phyloP scores from a whole-genome alignment of 2,888 invertebrate genomes.

The Melanostoma mellinum region DNA sequence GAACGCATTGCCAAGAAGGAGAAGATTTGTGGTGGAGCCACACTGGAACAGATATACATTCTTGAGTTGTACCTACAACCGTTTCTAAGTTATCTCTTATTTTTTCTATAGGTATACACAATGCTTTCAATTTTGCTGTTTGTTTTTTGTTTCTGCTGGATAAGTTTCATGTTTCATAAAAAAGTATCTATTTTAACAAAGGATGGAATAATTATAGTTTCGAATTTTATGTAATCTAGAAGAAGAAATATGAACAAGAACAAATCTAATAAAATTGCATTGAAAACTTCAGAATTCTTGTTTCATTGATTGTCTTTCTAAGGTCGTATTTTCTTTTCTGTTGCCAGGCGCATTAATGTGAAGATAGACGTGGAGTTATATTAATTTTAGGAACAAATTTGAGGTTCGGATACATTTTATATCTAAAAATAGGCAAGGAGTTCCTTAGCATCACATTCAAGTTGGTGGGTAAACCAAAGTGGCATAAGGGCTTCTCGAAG shows the following conservation, averaged over 20 bases:
- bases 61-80: slow-evolving; percentile 35
- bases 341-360: slow-evolving; percentile 50
- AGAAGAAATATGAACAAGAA: slow-evolving; percentile 34
- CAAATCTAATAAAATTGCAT: slow-evolving; percentile 68
- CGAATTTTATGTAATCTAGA: slow-evolving; percentile 55
- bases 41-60: slow-evolving; percentile 42
- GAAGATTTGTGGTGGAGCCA: slow-evolving; percentile 42
- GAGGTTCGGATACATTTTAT: not conserved
- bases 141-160: slow-evolving; percentile 35
- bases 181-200: slow-evolving; percentile 41
- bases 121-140: not conserved
- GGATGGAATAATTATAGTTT: slow-evolving; percentile 40
- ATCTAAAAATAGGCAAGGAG: slow-evolving; percentile 17
- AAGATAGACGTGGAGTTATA: not conserved
- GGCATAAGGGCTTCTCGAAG: slow-evolving; percentile 32
- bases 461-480: not conserved
- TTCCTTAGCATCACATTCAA: too few relatives aligned
- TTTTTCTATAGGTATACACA: slow-evolving; percentile 15
- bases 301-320: slow-evolving; percentile 9
- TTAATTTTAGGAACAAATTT: too few relatives aligned
- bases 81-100: slow-evolving; percentile 28
- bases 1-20: slow-evolving; percentile 56
- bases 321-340: slow-evolving; percentile 14
- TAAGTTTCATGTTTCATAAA: slow-evolving; percentile 24
- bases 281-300: slow-evolving; percentile 45